Conservation (phyloP, 2,888 invertebrate genomes). For the Iselma pallidipennis region DNA sequence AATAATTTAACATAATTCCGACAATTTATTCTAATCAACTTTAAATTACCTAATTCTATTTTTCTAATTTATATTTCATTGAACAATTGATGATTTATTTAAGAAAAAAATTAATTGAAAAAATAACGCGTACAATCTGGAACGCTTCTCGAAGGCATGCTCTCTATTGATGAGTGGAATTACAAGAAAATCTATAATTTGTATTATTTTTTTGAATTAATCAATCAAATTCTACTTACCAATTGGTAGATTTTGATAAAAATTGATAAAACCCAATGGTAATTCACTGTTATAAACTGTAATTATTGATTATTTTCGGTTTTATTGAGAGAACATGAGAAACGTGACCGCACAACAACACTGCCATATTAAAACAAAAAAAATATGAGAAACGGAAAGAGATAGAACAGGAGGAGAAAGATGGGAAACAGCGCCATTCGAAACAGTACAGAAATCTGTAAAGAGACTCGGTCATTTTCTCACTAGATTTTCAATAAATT, state of each 20-base stretch:
- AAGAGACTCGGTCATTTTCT: not conserved
- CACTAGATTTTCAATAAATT: too few species aligned
- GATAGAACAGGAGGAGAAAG: not conserved
- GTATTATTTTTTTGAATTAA: not conserved
- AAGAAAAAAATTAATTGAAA: too few species aligned
- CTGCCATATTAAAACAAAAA: conserved; percentile 38
- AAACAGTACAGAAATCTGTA: not conserved
- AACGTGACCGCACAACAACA: conserved; percentile 31
- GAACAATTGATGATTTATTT: too few species aligned
- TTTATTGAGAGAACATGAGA: conserved; percentile 30
- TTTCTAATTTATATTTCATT: too few species aligned
- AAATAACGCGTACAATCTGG: not conserved
- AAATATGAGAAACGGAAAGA: not conserved
- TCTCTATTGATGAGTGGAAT: not conserved
- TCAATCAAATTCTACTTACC: not conserved
- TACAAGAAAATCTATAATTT: too few species aligned
- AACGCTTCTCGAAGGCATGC: not conserved
- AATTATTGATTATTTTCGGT: conserved; percentile 29
- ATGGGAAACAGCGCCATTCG: not conserved
- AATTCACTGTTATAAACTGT: conserved; percentile 31
- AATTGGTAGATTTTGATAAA: not conserved
- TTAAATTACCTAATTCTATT: too few species aligned
- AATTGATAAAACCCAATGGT: not conserved
- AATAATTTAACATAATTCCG: too few species aligned
- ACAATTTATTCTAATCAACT: too few species aligned